Evolutionary conservation across 2,888 invertebrate species (phyloP).

Genomic region (Laspeyria flexula): DNA sequence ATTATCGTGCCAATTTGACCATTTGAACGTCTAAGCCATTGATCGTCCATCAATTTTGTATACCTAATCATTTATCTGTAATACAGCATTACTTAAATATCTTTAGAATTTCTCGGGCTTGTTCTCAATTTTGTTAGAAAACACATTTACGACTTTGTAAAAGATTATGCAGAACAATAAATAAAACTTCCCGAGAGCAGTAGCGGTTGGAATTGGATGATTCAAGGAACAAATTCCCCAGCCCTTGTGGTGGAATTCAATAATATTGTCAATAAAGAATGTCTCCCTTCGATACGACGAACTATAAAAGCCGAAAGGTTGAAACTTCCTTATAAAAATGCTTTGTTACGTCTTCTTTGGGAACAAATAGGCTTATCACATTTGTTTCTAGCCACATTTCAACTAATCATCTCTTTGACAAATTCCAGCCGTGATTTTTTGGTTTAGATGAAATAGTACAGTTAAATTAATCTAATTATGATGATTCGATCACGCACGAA

Average conservation of each 20-base stretch:
- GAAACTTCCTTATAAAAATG: conserved; percentile 43
- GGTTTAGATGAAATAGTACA: too few species aligned
- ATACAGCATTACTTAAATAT: too few species aligned
- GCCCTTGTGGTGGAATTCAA: conserved; percentile 59
- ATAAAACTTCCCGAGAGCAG: conserved; percentile 57
- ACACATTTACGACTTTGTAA: conserved; percentile 45
- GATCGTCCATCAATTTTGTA: too few species aligned
- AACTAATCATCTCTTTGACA: conserved; percentile 4
- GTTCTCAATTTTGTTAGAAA: conserved; percentile 25
- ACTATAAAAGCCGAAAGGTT: conserved; percentile 43
- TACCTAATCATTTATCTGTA: conserved; percentile 23
- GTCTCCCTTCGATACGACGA: conserved; percentile 36
- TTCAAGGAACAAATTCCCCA: conserved; percentile 49
- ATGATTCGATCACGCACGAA: too few species aligned
- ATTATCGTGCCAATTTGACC: too few species aligned
- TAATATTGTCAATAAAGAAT: conserved; percentile 65
- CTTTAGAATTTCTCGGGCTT: too few species aligned
- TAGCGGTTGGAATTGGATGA: conserved; percentile 55
- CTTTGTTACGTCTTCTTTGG: conserved; percentile 36
- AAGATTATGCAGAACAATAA: conserved; percentile 66
- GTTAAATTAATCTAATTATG: too few species aligned
- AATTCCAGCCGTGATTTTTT: background rate
- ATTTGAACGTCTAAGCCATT: too few species aligned
- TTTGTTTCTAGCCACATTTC: conserved; percentile 11
- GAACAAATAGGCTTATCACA: conserved; percentile 12